Evolutionary conservation across 2,888 invertebrate genomes (phyloP).

Genomic region (Sesamia inferens): DNA sequence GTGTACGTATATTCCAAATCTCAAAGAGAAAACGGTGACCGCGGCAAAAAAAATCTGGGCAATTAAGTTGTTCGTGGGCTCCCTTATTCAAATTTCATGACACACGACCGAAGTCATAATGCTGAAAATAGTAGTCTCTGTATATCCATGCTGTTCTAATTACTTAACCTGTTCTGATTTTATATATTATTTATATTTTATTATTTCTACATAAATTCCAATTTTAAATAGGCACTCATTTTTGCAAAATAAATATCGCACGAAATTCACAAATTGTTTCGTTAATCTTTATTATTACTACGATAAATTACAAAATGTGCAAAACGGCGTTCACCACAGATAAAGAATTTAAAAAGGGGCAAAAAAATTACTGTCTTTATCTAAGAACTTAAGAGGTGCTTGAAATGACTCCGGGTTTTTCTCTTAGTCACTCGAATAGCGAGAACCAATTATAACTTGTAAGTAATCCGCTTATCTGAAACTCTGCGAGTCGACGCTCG

Average conservation of each 20-base stretch:
- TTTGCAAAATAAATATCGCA: conserved; percentile 11
- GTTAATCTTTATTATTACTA: conserved; percentile 46
- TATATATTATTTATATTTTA: no score
- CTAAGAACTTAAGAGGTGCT: conserved; percentile 75
- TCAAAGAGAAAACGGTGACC: no score
- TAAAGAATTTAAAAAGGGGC: conserved; percentile 57
- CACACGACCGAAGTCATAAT: no score
- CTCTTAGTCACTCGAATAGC: conserved; percentile 82
- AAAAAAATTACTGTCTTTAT: conserved; percentile 76
- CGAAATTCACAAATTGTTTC: conserved; percentile 41
- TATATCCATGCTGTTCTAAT: no score
- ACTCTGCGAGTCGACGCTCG: conserved; percentile 84
- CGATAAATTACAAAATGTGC: conserved; percentile 48
- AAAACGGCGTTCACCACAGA: conserved; percentile 51
- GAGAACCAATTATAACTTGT: conserved; percentile 89
- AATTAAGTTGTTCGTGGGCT: no score
- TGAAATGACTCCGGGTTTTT: conserved; percentile 79
- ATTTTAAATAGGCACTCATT: neutral
- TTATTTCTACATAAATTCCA: no score
- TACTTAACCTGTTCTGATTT: neutral
- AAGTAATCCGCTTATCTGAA: conserved; percentile 87
- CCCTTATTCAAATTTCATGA: neutral
- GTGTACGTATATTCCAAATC: no score
- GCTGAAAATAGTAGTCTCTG: no score
- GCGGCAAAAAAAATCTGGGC: no score